Evolutionary conservation across 2,797 vertebrate genomes (phyloP).

Genomic region (Geotrypetes seraphini): DNA sequence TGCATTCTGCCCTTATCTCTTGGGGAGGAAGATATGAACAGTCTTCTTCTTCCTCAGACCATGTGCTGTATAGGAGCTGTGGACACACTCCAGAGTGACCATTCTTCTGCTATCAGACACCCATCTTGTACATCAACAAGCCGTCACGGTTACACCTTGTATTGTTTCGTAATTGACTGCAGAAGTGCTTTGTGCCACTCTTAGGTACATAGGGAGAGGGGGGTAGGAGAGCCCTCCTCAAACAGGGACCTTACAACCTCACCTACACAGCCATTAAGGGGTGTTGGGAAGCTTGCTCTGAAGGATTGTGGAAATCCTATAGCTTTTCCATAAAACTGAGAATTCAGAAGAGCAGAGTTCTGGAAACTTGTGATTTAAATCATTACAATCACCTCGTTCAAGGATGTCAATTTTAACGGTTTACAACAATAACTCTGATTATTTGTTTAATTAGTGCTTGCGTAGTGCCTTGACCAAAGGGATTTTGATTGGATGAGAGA

Average conservation of each 20-base stretch:
- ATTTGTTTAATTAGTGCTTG: too few relatives aligned
- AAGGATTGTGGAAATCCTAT: slow-evolving; percentile 6
- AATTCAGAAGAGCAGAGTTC: too few relatives aligned
- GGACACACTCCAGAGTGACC: slow-evolving; percentile 27
- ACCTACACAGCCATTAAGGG: slow-evolving; percentile 22
- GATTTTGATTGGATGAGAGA: too few relatives aligned
- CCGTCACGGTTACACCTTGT: slow-evolving; percentile 61
- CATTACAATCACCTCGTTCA: too few relatives aligned
- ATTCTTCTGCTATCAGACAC: slow-evolving; percentile 48
- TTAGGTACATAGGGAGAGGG: too few relatives aligned
- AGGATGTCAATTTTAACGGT: too few relatives aligned
- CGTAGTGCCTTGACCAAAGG: too few relatives aligned
- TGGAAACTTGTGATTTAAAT: too few relatives aligned
- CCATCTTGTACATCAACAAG: slow-evolving; percentile 65
- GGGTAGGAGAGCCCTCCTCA: too few relatives aligned
- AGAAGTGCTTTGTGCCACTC: slow-evolving; percentile 48
- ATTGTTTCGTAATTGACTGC: slow-evolving; percentile 66
- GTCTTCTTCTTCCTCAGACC: slow-evolving; percentile 36
- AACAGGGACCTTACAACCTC: slow-evolving; percentile 56
- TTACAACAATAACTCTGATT: too few relatives aligned
- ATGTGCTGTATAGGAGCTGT: slow-evolving; percentile 19
- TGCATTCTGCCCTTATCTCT: slow-evolving; percentile 37
- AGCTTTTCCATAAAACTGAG: too few relatives aligned
- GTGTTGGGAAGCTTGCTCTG: background rate
- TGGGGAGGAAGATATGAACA: slow-evolving; percentile 37